These are phyloP conservation scores for Opisthocomus hoazin DNA, from an alignment of 2,113 vertebrate genomes.

Conservation along the genomic window DNA sequence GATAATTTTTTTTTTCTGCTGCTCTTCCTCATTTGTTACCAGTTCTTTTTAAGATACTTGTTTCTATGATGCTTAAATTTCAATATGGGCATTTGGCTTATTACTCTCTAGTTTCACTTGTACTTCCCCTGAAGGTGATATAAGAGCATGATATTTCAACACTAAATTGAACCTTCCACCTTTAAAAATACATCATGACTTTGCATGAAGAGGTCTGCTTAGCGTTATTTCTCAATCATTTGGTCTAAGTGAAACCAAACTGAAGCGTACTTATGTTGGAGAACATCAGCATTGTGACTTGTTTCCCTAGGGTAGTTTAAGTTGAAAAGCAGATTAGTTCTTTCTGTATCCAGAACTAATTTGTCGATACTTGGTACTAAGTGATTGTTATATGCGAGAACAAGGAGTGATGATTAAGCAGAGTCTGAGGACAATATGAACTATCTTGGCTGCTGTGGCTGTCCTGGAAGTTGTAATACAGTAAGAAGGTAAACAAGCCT, in stretches of 20 bases:
- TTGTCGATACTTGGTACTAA: not conserved
- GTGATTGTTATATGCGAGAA: not conserved
- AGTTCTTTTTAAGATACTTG: not conserved
- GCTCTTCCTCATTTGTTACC: not conserved
- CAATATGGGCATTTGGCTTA: not conserved
- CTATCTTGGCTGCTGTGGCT: not conserved
- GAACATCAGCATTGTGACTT: not conserved
- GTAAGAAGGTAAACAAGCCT: not conserved
- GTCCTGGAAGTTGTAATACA: not conserved
- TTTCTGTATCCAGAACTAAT: not conserved
- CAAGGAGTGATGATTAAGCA: not conserved
- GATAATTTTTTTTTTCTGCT: not conserved
- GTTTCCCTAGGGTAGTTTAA: not conserved
- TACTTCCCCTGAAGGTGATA: not conserved
- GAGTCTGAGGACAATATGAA: not conserved
- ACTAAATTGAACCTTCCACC: not conserved
- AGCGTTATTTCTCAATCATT: too few species aligned
- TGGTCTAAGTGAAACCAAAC: not conserved
- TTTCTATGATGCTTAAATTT: not conserved
- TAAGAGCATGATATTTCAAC: not conserved
- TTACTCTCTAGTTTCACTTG: not conserved
- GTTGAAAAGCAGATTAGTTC: not conserved
- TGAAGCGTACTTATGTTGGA: not conserved
- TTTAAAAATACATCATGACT: not conserved
- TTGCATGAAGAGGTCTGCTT: too few species aligned